A percentile compares a stretch with the other conserved stretches of the same genome.
Conservation (phyloP, 2,888 invertebrate genomes). For the Callimorpha dominula region DNA sequence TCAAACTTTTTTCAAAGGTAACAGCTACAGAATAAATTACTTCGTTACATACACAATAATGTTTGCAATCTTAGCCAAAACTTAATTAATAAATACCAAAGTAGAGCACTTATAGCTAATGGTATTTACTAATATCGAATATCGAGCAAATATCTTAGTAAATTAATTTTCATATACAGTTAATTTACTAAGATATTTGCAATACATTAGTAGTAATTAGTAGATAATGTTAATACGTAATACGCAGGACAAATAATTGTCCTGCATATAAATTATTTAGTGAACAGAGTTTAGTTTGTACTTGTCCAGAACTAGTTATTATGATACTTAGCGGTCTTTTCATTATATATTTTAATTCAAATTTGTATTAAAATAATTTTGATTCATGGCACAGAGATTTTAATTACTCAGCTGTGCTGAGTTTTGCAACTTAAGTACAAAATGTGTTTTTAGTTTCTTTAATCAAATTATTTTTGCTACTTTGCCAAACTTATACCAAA, state of each 20-base stretch:
- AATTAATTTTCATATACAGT: neutral
- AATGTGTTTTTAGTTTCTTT: no score
- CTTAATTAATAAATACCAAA: neutral
- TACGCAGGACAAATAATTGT: no score
- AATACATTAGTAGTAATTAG: neutral
- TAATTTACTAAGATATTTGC: neutral
- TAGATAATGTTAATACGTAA: neutral
- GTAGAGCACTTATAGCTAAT: slow-evolving; percentile 15
- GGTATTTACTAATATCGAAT: slow-evolving; percentile 22
- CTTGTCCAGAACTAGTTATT: neutral
- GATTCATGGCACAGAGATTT: no score
- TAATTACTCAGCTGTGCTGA: no score
- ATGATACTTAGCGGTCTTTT: neutral
- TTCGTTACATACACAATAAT: neutral
- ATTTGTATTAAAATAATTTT: neutral
- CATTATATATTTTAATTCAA: neutral
- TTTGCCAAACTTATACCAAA: no score
- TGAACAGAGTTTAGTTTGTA: neutral
- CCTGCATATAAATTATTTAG: slow-evolving; percentile 3
- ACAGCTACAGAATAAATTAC: neutral
- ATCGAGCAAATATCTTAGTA: neutral
- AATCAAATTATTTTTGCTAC: no score
- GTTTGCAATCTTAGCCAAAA: neutral
- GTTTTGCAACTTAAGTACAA: no score
- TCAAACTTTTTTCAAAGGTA: neutral